phyloP scores from a whole-genome alignment of 2,888 invertebrate species.

The Melanostoma scalare region DNA sequence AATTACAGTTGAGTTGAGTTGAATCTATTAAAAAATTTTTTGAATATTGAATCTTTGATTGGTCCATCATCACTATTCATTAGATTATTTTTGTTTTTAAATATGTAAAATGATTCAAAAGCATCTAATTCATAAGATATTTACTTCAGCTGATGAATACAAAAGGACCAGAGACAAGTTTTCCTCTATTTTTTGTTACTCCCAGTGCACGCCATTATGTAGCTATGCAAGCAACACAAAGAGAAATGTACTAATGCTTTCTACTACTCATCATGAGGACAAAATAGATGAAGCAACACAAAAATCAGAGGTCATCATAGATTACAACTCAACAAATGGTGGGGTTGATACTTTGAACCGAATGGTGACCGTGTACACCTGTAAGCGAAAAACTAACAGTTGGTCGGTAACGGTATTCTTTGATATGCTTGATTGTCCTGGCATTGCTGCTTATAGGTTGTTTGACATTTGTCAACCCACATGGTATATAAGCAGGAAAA shows the following conservation, averaged over 20 bases:
- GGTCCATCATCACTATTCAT: too few relatives aligned
- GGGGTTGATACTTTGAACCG: constrained; percentile 33
- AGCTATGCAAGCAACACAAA: constrained; percentile 27
- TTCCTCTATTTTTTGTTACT: constrained; percentile 23
- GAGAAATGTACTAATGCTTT: constrained; percentile 27
- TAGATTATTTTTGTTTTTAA: too few relatives aligned
- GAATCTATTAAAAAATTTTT: too few relatives aligned
- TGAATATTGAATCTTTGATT: too few relatives aligned
- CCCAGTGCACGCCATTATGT: constrained; percentile 6
- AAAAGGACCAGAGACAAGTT: constrained; percentile 15
- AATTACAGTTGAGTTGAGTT: too few relatives aligned
- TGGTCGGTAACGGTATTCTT: constrained; percentile 28
- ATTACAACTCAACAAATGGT: constrained; percentile 23
- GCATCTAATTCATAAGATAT: too few relatives aligned
- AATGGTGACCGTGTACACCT: constrained; percentile 22
- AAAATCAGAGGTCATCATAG: constrained; percentile 27
- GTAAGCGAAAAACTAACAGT: constrained; percentile 41
- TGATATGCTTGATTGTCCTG: constrained; percentile 29
- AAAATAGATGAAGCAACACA: constrained; percentile 30
- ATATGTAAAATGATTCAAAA: too few relatives aligned
- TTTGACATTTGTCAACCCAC: constrained; percentile 10
- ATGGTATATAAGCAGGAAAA: constrained; percentile 19
- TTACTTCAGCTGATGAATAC: constrained; percentile 16
- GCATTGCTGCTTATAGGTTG: constrained; percentile 9
- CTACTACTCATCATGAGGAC: constrained; percentile 26